These are phyloP conservation scores for Drosophila kanekoi DNA, from an alignment of 2,888 invertebrate species.

Conservation along the genomic window DNA sequence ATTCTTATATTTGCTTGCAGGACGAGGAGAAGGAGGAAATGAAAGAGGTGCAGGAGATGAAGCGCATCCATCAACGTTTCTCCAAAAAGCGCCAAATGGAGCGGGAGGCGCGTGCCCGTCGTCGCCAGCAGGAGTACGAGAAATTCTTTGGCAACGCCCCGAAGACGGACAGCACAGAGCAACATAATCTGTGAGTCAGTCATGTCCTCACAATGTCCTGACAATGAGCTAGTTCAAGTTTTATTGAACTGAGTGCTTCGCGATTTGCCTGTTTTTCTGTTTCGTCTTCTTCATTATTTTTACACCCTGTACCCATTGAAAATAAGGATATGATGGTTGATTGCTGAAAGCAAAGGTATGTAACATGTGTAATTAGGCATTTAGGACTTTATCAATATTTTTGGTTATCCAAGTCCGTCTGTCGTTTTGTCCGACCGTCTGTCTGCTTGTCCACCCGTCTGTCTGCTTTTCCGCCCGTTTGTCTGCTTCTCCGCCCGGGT, in stretches of 20 bases:
- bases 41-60: conserved; percentile 96
- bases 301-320: too few species aligned
- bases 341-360: too few species aligned
- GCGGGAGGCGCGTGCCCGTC: conserved; percentile 79
- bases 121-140: conserved; percentile 79
- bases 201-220: conserved; percentile 13
- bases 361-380: too few species aligned
- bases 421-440: too few species aligned
- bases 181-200: conserved; percentile 52
- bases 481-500: too few species aligned
- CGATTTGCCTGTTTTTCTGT: background rate
- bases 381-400: too few species aligned
- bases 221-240: conserved; percentile 65
- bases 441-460: too few species aligned
- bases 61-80: conserved; percentile 92
- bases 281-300: too few species aligned
- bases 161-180: conserved; percentile 60
- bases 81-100: conserved; percentile 88
- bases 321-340: too few species aligned
- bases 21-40: conserved; percentile 97
- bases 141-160: conserved; percentile 77
- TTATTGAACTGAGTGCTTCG: conserved; percentile 57
- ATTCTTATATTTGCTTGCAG: conserved; percentile 85
- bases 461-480: too few species aligned
- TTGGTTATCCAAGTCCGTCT: too few species aligned